Percentiles rank a stretch among this genome's conserved stretches.
Conservation (phyloP, 2,797 vertebrate genomes). For the Xenopus petersii region DNA sequence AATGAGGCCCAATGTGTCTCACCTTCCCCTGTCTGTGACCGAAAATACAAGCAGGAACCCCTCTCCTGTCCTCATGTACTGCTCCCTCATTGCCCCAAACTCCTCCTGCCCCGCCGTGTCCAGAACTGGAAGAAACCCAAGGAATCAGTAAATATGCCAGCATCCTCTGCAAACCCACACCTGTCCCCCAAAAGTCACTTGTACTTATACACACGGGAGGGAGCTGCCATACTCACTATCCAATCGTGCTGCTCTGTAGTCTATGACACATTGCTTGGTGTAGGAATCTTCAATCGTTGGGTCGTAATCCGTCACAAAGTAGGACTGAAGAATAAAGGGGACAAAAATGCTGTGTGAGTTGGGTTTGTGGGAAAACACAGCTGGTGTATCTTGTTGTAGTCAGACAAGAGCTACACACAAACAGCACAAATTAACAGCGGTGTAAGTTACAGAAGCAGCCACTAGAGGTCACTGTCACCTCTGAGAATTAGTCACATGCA, state of each 20-base stretch:
- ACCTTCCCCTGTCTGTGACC: conserved; percentile 98
- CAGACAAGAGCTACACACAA: no score
- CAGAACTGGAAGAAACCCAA: conserved; percentile 74
- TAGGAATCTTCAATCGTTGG: conserved; percentile 98
- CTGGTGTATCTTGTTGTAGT: no score
- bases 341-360: no score
- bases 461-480: no score
- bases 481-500: no score
- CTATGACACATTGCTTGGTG: conserved; percentile 97
- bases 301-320: conserved; percentile 98
- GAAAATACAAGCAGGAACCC: conserved; percentile 98
- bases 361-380: no score
- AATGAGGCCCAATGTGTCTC: conserved; percentile 49
- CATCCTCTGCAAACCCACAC: no score
- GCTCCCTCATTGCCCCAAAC: conserved; percentile 98
- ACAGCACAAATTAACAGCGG: no score
- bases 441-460: no score
- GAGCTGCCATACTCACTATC: conserved; percentile 82
- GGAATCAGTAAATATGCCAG: no score
- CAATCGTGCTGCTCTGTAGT: conserved; percentile 88
- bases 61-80: conserved; percentile 98
- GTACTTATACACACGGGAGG: no score
- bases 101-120: conserved; percentile 99
- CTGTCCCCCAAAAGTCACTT: no score
- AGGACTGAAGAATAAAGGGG: conserved; percentile 75